These are phyloP conservation scores for Megalops atlanticus DNA, from an alignment of 2,113 vertebrate species.

Conservation along the genomic window DNA sequence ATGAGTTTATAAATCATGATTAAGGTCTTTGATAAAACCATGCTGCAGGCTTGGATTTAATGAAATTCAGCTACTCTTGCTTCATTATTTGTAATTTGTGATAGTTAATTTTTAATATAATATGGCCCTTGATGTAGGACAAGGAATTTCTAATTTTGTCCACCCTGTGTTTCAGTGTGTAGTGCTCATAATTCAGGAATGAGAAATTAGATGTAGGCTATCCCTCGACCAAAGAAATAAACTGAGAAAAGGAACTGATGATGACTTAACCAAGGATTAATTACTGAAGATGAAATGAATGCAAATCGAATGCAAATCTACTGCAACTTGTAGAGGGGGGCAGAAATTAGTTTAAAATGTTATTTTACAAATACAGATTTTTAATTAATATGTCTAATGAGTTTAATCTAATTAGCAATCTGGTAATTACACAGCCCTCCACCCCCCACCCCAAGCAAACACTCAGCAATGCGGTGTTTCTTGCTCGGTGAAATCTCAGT, in stretches of 20 bases:
- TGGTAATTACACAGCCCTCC: not conserved
- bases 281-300: slow-evolving; percentile 16
- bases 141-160: not conserved
- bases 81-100: slow-evolving; percentile 7
- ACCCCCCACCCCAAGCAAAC: not conserved
- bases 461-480: not conserved
- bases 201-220: not conserved
- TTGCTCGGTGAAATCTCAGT: not conserved
- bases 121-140: not conserved
- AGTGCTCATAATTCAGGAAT: not conserved
- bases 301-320: slow-evolving; percentile 21
- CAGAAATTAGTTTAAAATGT: slow-evolving; percentile 11
- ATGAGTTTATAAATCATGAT: slow-evolving; percentile 2
- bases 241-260: slow-evolving; percentile 7
- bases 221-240: slow-evolving; percentile 5
- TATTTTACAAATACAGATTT: slow-evolving; percentile 9
- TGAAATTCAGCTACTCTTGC: not conserved
- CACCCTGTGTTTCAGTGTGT: not conserved
- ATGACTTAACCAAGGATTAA: not conserved
- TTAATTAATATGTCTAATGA: slow-evolving; percentile 31
- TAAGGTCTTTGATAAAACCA: not conserved
- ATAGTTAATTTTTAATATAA: not conserved
- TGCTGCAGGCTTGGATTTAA: not conserved
- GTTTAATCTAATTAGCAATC: slow-evolving; percentile 16
- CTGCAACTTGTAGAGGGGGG: not conserved